Evolutionary conservation across 1,140 invertebrate genomes (phyloP), one percentile per base, ranked within the genome.

Genomic region (Catajapyx aquilonaris): DNA sequence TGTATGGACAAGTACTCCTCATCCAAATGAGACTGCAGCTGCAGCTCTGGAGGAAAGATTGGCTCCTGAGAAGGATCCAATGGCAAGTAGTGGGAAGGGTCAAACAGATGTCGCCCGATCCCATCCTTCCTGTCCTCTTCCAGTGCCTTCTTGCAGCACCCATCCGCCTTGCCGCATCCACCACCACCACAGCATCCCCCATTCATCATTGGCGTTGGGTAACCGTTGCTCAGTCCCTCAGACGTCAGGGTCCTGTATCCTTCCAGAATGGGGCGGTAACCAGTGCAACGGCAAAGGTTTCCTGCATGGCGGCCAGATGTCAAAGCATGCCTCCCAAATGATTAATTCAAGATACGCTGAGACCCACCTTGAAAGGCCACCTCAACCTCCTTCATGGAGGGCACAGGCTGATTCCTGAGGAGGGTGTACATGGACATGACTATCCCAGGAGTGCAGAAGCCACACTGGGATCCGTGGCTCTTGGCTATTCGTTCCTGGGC

Each of bases 361-460:
- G 20, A 48, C 40, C 36, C 52, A 60, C 62, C 69, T 65, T 88
- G 84, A 49, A 91, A 77, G 1, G 80, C 71, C 11, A 74, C 65
- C 60, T 88, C 81, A 47, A 90, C 55, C 43, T 88, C 73, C 16
- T 71, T 59, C 63, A 73, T 74, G 7, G 47, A 45, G 2, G 63
- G 63, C 28, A 59, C 61, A 0, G 73, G 72, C 7, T 40, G 40
- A 40, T 66, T 75, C 42, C 84, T 60, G 0, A 90, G 53, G 16
- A 88, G 55, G 0, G 78, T 68, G 47, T 90, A 90, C 85, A 90
- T 90, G 2, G 84, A 88, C 86, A 91, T 90, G 0, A 91, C 81
- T 36, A 90, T 86, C 11, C 84, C 84, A 2, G 85, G 84, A 3
- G 84, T 87, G 45, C 84, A 88, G 54, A 86, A 90, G 4, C 84